A percentile compares a stretch with the other conserved stretches of the same genome.
These are phyloP conservation scores for Gambelia wislizenii DNA, from an alignment of 2,797 vertebrate genomes.

Conservation along the genomic window DNA sequence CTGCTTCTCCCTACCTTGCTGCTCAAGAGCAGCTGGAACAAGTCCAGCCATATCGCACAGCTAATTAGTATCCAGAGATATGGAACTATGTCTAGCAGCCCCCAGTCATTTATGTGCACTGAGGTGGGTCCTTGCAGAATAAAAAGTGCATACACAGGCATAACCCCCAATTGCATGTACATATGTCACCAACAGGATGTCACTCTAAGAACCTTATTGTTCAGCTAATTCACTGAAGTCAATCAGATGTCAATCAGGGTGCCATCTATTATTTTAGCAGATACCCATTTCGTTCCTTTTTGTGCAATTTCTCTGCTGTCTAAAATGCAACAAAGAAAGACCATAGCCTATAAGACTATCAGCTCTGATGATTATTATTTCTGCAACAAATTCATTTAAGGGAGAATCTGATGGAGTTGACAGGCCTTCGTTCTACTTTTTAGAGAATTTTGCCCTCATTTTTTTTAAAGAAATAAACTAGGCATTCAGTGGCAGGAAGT, in stretches of 20 bases:
- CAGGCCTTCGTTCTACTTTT: not conserved
- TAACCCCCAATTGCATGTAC: no score
- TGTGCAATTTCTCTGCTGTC: not conserved
- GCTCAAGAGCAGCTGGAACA: no score
- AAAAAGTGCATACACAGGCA: no score
- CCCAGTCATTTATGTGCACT: not conserved
- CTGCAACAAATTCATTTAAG: not conserved
- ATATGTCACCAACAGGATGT: no score
- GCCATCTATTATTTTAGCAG: not conserved
- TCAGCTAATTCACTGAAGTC: no score
- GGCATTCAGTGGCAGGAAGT: constrained; percentile 59
- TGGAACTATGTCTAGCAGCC: no score
- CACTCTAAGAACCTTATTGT: not conserved
- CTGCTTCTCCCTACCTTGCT: no score
- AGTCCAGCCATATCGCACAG: no score
- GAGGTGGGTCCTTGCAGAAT: no score
- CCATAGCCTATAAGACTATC: not conserved
- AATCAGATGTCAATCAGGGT: not conserved
- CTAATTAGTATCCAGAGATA: no score
- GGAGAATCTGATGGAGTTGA: not conserved
- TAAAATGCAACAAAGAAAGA: not conserved
- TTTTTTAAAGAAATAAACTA: not conserved
- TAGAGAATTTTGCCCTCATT: not conserved
- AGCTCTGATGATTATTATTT: no score
- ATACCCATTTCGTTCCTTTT: no score